These are phyloP conservation scores for Drosophila lacteicornis DNA, from an alignment of 1,140 invertebrate species.

Conservation along the genomic window DNA sequence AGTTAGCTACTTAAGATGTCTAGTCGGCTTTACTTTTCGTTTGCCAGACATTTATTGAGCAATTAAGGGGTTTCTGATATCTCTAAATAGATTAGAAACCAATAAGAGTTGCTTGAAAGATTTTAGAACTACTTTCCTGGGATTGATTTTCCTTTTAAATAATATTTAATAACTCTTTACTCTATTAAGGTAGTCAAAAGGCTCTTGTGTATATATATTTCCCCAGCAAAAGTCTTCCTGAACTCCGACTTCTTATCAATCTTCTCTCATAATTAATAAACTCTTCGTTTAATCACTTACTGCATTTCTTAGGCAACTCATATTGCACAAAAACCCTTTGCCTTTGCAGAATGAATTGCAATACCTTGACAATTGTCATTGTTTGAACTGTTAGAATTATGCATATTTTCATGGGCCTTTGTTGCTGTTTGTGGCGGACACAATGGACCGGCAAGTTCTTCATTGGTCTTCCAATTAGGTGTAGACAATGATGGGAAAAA, in stretches of 20 bases:
- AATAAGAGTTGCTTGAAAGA: not conserved
- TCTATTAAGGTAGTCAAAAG: too few relatives aligned
- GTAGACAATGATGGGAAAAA: constrained; percentile 58
- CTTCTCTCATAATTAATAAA: constrained; percentile 12
- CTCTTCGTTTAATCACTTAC: constrained; percentile 6
- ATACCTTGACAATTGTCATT: constrained; percentile 53
- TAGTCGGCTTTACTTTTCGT: constrained; percentile 1
- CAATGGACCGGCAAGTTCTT: constrained; percentile 45
- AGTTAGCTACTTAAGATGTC: constrained; percentile 22
- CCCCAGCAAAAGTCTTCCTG: not conserved
- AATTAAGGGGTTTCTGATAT: constrained; percentile 3
- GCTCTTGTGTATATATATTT: too few relatives aligned
- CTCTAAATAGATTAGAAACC: not conserved
- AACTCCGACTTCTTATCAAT: not conserved
- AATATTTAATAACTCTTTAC: not conserved
- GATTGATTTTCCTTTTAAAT: not conserved
- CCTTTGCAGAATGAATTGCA: constrained; percentile 24
- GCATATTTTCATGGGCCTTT: constrained; percentile 46
- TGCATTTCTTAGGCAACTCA: constrained; percentile 14
- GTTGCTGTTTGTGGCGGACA: constrained; percentile 17
- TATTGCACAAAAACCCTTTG: constrained; percentile 20
- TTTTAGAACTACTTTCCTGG: not conserved
- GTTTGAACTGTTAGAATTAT: constrained; percentile 52
- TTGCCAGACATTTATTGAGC: constrained; percentile 9
- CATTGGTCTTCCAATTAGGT: constrained; percentile 54